These are phyloP conservation scores for Pseudococcus jackbeardsleyi DNA, from an alignment of 2,888 invertebrate genomes.

Conservation along the genomic window DNA sequence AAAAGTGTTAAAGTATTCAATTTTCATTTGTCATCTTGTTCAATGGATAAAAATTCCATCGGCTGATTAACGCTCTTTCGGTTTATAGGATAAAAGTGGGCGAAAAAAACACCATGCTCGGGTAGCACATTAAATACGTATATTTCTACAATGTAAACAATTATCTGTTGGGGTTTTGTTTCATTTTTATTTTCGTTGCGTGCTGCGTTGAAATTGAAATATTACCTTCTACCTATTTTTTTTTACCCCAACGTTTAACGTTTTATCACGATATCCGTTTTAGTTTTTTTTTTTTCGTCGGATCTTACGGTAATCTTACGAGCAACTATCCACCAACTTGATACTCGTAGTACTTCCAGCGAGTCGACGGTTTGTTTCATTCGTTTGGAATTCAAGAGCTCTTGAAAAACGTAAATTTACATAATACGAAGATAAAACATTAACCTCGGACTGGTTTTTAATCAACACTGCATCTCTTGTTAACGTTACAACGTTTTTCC, in stretches of 20 bases:
- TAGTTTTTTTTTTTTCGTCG: background rate
- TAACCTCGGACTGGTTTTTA: conserved; percentile 12
- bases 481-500: background rate
- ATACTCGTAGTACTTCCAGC: background rate
- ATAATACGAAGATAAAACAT: conserved; percentile 26
- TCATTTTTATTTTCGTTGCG: background rate
- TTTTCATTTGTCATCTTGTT: conserved; percentile 25
- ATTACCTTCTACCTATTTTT: background rate
- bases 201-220: background rate
- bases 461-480: conserved; percentile 1
- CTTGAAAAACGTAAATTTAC: conserved; percentile 29
- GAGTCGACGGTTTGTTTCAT: background rate
- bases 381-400: conserved; percentile 4
- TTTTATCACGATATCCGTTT: background rate
- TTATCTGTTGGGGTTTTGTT: background rate
- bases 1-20: conserved; percentile 33
- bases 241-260: background rate
- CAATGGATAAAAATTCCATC: conserved; percentile 4
- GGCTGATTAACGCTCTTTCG: background rate
- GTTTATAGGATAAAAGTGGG: background rate
- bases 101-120: background rate
- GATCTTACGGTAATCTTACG: conserved; percentile 2
- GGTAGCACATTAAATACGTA: background rate
- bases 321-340: background rate
- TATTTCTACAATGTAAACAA: conserved; percentile 9